Conservation (phyloP, 2,888 invertebrate genomes). For the Drosophila conformis region DNA sequence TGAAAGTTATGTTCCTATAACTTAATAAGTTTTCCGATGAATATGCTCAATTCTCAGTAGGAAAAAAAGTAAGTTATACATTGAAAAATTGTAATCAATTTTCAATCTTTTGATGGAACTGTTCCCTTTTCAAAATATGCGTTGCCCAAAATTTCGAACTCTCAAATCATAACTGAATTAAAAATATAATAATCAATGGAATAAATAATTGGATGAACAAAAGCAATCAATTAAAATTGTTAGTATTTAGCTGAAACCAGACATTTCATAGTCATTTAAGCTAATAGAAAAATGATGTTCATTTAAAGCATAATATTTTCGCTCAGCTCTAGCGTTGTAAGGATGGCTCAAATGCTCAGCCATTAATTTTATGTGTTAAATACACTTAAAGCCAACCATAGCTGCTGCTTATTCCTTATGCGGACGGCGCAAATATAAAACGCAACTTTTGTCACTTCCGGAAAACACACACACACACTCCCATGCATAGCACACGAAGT, state of each 20-base stretch:
- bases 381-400: conserved; percentile 41
- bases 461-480: conserved; percentile 13
- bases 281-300: neutral
- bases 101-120: too few relatives aligned
- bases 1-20: too few relatives aligned
- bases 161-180: too few relatives aligned
- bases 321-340: too few relatives aligned
- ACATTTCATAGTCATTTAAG: neutral
- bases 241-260: neutral
- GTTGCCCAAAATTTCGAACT: too few relatives aligned
- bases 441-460: conserved; percentile 57
- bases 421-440: conserved; percentile 9
- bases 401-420: conserved; percentile 4
- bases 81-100: too few relatives aligned
- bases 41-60: neutral
- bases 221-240: neutral
- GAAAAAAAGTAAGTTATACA: neutral
- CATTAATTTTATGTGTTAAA: conserved; percentile 21
- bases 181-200: neutral
- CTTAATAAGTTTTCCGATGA: neutral
- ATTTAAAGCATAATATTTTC: neutral
- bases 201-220: neutral
- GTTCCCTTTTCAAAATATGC: too few relatives aligned
- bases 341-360: neutral
- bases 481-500: conserved; percentile 18